Evolutionary conservation across 2,888 invertebrate species (phyloP), one percentile per base, ranked within the genome.

Genomic region (Maniola hyperantus): DNA sequence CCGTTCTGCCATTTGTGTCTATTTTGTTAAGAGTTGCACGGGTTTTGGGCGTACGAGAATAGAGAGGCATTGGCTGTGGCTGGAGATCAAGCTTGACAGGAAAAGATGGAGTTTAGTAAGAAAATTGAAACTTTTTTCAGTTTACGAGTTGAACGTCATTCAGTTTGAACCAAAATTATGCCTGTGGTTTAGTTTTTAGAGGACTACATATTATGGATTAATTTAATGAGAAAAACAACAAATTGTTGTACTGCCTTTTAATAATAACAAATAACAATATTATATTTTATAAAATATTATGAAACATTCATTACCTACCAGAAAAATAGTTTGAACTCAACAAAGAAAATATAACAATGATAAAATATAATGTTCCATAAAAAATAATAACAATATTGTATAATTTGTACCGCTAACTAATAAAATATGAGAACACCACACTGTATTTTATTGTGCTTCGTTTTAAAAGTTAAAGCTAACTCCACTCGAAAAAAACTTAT

Each of bases 41-140:
- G 98, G 60, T 99, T 99, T 93, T 98, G 97, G 97, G 97, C 97
- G 0, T 98, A 99, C 82, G 99, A 99, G 92, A 98, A 98, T 85
- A 93, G 99, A 73, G 99, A 99, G 91, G 94, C 95, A 0, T 91
- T 96, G 74, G 95, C 95, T 0, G 94, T 95, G 1, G 95, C 95
- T 34, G 94, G 96, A 0, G 96, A 96, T 79, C 85, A 96, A 61
- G 73, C 79, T 68, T 79, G 80, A 80, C 78, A 39, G 67, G 63
- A 72, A 39, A 70, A 70, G 39, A 69, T 79, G 39, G 66, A 73
- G 59, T 80, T 81, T 18, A 72, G 60, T 34, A 79, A 75, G 71
- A 74, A 74, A 66, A 74, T 78, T 63, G 68, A 71, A n/a, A n/a
- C n/a, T n/a, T n/a, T n/a, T n/a, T n/a, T n/a, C n/a, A n/a, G n/a